These are phyloP conservation scores for Acromyrmex heyeri DNA, from an alignment of 1,140 invertebrate species.

Conservation along the genomic window DNA sequence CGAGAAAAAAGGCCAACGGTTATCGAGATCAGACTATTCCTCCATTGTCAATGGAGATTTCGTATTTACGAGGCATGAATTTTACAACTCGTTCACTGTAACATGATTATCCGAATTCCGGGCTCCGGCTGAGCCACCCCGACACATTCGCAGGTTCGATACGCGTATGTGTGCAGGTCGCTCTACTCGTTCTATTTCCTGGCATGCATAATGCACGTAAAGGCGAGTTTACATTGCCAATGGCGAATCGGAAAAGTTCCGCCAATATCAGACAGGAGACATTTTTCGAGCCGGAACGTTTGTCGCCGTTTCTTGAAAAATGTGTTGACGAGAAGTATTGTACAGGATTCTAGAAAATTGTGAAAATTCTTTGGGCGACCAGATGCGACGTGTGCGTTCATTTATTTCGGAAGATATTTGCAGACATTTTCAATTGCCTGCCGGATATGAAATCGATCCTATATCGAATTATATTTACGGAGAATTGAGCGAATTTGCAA, in stretches of 20 bases:
- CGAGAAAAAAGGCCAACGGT: constrained; percentile 30
- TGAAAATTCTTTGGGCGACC: constrained; percentile 31
- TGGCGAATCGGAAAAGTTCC: constrained; percentile 66
- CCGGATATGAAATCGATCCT: constrained; percentile 1
- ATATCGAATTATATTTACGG: background rate
- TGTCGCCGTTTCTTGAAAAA: constrained; percentile 50
- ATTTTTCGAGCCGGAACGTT: constrained; percentile 51
- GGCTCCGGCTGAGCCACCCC: constrained; percentile 23
- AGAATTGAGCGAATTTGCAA: background rate
- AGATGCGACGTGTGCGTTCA: background rate
- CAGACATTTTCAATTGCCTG: constrained; percentile 11
- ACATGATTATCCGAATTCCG: constrained; percentile 75
- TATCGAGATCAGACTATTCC: constrained; percentile 56
- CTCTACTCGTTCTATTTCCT: constrained; percentile 73
- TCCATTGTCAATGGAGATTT: constrained; percentile 73
- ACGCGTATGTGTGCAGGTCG: constrained; percentile 47
- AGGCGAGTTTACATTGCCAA: constrained; percentile 72
- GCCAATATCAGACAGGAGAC: constrained; percentile 50
- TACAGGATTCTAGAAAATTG: constrained; percentile 29
- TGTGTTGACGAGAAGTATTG: constrained; percentile 36
- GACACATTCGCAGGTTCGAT: constrained; percentile 40
- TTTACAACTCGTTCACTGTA: constrained; percentile 79
- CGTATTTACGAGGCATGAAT: constrained; percentile 78
- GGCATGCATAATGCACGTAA: constrained; percentile 74
- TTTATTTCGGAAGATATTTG: constrained; percentile 39